Conservation (phyloP, 2,888 invertebrate genomes). For the Drosophila fulvimacula region DNA sequence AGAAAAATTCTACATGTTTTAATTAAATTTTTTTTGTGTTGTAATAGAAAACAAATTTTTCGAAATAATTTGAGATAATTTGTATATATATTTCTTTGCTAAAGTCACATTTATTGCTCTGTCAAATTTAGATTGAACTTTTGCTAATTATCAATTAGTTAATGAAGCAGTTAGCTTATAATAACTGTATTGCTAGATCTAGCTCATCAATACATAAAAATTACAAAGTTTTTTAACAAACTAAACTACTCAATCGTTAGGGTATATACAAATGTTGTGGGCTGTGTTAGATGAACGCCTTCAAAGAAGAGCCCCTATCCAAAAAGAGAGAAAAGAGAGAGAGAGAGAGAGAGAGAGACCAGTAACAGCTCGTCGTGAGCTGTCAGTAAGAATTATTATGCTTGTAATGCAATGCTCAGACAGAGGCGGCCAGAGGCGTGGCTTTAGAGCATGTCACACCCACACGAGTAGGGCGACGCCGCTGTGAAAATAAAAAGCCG, state of each 20-base stretch:
- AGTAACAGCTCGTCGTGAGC: constrained; percentile 55
- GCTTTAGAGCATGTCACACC: constrained; percentile 57
- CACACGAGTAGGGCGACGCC: constrained; percentile 49
- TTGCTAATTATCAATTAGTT: too few species aligned
- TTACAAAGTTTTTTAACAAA: background rate
- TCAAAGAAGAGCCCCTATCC: constrained; percentile 11
- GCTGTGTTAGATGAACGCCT: constrained; percentile 12
- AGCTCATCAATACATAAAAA: too few species aligned
- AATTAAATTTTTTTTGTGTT: too few species aligned
- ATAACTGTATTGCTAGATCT: too few species aligned
- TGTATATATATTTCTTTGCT: too few species aligned
- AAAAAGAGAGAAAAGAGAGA: background rate
- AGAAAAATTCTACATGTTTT: too few species aligned
- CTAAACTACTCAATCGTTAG: background rate
- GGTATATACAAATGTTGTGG: constrained; percentile 23
- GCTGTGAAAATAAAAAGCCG: constrained; percentile 76
- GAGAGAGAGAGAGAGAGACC: constrained; percentile 1
- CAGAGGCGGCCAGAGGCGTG: constrained; percentile 48
- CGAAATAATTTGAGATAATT: too few species aligned
- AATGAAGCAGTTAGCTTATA: too few species aligned
- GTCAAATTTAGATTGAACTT: too few species aligned
- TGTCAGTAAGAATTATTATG: constrained; percentile 80
- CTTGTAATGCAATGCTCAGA: constrained; percentile 77
- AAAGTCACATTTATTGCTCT: too few species aligned
- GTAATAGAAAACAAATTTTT: too few species aligned